Base-by-base conservation (phyloP, 2,113 vertebrate species). In the Solea solea region DNA sequence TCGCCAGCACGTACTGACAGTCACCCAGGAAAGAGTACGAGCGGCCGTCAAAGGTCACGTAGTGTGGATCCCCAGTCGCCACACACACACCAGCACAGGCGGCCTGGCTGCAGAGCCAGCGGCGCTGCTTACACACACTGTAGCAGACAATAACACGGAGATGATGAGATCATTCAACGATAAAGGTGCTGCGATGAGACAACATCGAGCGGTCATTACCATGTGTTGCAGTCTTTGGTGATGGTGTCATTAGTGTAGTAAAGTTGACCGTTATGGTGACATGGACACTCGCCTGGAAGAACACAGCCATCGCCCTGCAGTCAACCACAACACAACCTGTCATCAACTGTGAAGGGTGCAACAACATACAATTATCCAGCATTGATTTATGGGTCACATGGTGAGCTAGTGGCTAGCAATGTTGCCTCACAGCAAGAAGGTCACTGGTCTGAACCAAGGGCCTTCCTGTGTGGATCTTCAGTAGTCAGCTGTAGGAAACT, bases 21-120 rank as follows among this genome's bases (percentile, higher is more conserved):
- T 95, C 95, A 0, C 97, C 96, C 1, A 93, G 90, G 88, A 97
- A 98, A 64, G 95, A 95, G 91, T 94, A 94, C 44, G 83, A 80
- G 59, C 95, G 92, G 0, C 97, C 95, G 0, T 98, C 97, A 0
- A 98, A 97, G 0, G 95, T 96, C 87, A 98, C 83, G 9, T 98
- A 98, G 90, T 98, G 97, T 0, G 96, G 95, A 83, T 96, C 96
- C 0, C 97, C 97, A 0, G 94, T 96, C 0, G 95, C 96, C n/a
- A 93, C 83, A 12, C 97, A 98, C n/a, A 88, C 86, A 0, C 97
- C 95, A 0, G 89, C 81, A 1, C 96, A 98, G 27, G 45, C 60
- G 2, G 75, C 76, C 27, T 62, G 87, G 2, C 88, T 84, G 69
- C 97, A 98, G 53, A 90, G 93, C 97, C 97, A 99, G 45, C 49